Conservation (phyloP, 1,140 invertebrate species). For the Rhyzopertha dominica region DNA sequence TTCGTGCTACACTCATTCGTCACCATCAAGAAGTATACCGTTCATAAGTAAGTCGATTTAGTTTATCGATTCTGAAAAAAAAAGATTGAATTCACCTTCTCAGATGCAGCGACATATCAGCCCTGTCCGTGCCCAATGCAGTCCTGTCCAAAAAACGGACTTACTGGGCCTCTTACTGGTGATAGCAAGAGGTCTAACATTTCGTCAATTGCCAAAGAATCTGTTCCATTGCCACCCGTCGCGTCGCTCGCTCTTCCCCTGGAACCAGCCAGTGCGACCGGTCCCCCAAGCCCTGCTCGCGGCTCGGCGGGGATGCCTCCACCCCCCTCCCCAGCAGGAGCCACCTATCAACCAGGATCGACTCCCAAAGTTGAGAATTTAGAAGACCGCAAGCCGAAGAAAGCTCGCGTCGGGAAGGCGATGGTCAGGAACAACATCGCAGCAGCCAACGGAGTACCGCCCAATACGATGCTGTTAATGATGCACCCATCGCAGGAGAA, state of each 20-base stretch:
- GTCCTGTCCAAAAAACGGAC: constrained; percentile 94
- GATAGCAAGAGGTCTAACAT: constrained; percentile 62
- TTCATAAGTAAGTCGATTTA: constrained; percentile 56
- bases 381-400: no score
- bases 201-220: constrained; percentile 41
- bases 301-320: constrained; percentile 57
- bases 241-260: constrained; percentile 60
- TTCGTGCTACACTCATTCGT: constrained; percentile 63
- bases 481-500: constrained; percentile 34
- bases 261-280: constrained; percentile 56
- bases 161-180: constrained; percentile 94
- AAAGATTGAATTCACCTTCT: constrained; percentile 17
- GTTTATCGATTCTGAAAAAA: constrained; percentile 2
- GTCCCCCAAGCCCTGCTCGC: constrained; percentile 62
- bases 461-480: constrained; percentile 45
- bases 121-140: constrained; percentile 81
- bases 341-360: constrained; percentile 37
- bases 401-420: constrained; percentile 62
- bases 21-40: constrained; percentile 57
- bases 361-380: constrained; percentile 36
- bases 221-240: constrained; percentile 46
- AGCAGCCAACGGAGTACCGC: constrained; percentile 45
- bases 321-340: constrained; percentile 46
- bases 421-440: constrained; percentile 57
- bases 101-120: constrained; percentile 59